Conservation (phyloP, 1,140 invertebrate species). For the Callitettix versicolor region DNA sequence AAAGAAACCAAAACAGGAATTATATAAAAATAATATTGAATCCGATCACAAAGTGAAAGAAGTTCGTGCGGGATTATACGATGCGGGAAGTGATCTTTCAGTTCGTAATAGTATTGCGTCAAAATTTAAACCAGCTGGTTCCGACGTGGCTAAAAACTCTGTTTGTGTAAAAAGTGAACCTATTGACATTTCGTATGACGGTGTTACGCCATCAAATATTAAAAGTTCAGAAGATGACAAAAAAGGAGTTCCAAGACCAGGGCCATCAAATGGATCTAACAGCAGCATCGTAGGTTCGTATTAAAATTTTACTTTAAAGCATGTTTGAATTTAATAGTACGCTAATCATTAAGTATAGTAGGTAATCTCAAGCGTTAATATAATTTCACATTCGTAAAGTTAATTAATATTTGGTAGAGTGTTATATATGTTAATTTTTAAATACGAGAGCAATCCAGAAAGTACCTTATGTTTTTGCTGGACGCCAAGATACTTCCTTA, state of each 20-base stretch:
- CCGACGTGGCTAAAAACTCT: not conserved
- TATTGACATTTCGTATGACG: not conserved
- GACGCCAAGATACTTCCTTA: too few species aligned
- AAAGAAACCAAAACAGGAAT: not conserved
- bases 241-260: not conserved
- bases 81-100: not conserved
- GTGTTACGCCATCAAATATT: not conserved
- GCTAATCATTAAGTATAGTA: too few species aligned
- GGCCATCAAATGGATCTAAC: not conserved
- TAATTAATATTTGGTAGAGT: too few species aligned
- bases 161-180: slow-evolving; percentile 3
- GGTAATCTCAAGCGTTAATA: too few species aligned
- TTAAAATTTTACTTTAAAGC: too few species aligned
- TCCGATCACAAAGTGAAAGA: not conserved
- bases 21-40: not conserved
- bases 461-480: too few species aligned
- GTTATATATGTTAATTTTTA: too few species aligned
- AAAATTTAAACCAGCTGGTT: not conserved
- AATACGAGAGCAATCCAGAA: too few species aligned
- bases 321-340: too few species aligned
- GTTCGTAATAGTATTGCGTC: not conserved
- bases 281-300: slow-evolving; percentile 8
- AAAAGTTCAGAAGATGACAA: not conserved
- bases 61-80: not conserved
- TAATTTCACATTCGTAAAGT: too few species aligned